Evolutionary conservation across 2,888 invertebrate genomes (phyloP).

Genomic region (Caenorhabditis plicata): DNA sequence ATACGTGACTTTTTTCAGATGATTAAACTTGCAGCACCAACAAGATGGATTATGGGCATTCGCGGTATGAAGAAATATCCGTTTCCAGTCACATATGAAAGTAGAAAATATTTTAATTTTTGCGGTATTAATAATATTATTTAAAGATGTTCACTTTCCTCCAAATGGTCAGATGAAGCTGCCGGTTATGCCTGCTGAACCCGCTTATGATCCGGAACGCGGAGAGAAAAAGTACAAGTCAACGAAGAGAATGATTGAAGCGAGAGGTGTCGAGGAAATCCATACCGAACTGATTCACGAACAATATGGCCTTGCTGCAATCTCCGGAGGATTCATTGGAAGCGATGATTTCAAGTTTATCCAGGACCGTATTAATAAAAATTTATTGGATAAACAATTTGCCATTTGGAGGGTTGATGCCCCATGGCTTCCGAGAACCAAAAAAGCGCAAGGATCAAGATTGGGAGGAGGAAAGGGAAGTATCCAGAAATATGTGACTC

Average conservation of each 20-base stretch:
- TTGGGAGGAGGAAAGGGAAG: slow-evolving; percentile 83
- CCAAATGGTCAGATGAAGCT: slow-evolving; percentile 57
- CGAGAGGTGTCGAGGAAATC: slow-evolving; percentile 67
- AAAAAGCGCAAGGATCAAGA: slow-evolving; percentile 73
- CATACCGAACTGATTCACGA: slow-evolving; percentile 84
- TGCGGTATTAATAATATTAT: not conserved
- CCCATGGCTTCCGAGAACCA: slow-evolving; percentile 92
- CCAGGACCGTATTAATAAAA: slow-evolving; percentile 74
- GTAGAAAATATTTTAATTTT: slow-evolving; percentile 3
- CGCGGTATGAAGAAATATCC: slow-evolving; percentile 52
- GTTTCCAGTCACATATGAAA: slow-evolving; percentile 61
- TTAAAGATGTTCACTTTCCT: slow-evolving; percentile 61
- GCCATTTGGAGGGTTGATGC: slow-evolving; percentile 90
- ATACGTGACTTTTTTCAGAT: not conserved
- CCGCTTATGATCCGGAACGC: slow-evolving; percentile 52
- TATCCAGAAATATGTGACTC: slow-evolving; percentile 92
- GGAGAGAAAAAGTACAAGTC: slow-evolving; percentile 61
- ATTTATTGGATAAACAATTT: slow-evolving; percentile 80
- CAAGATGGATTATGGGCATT: too few relatives aligned
- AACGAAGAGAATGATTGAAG: slow-evolving; percentile 60
- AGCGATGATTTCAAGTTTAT: slow-evolving; percentile 56
- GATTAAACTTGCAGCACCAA: too few relatives aligned
- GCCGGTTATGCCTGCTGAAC: slow-evolving; percentile 60
- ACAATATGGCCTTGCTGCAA: slow-evolving; percentile 89
- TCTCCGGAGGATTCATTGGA: slow-evolving; percentile 66